Evolutionary conservation across 2,113 vertebrate species (phyloP).

Genomic region (Acanthochromis polyacanthus): DNA sequence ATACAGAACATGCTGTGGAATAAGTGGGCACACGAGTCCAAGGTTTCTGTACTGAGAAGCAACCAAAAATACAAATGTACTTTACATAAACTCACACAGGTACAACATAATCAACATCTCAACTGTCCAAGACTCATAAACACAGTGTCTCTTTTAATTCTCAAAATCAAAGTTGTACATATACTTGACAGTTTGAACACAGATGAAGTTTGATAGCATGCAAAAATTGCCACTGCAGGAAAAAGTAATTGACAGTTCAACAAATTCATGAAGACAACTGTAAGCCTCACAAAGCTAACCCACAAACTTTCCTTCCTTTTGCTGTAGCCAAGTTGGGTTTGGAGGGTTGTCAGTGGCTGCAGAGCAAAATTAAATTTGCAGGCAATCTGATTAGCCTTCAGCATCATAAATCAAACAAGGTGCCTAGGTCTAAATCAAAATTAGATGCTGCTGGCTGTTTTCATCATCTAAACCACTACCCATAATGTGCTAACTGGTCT

Average conservation of each 20-base stretch:
- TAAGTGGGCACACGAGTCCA: no score
- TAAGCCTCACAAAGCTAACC: not conserved
- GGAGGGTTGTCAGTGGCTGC: not conserved
- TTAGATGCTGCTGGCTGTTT: constrained; percentile 34
- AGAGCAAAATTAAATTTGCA: constrained; percentile 32
- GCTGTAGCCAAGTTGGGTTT: not conserved
- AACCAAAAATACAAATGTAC: no score
- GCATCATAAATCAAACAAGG: constrained; percentile 52
- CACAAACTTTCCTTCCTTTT: not conserved
- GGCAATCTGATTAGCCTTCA: constrained; percentile 33
- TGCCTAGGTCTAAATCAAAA: constrained; percentile 27
- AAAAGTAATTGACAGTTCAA: no score
- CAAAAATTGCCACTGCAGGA: no score
- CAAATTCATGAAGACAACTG: no score
- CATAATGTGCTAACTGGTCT: constrained; percentile 55
- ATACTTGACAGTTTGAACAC: not conserved
- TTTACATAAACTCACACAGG: no score
- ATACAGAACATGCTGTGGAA: no score
- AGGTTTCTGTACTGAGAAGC: no score
- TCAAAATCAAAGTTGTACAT: not conserved
- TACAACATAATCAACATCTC: no score
- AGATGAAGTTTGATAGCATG: no score
- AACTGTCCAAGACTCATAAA: not conserved
- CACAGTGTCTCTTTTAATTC: not conserved
- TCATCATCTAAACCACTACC: constrained; percentile 29